These are phyloP conservation scores for human DNA, from an alignment of 2,113 vertebrate genomes.

Conservation along the genomic window DNA sequence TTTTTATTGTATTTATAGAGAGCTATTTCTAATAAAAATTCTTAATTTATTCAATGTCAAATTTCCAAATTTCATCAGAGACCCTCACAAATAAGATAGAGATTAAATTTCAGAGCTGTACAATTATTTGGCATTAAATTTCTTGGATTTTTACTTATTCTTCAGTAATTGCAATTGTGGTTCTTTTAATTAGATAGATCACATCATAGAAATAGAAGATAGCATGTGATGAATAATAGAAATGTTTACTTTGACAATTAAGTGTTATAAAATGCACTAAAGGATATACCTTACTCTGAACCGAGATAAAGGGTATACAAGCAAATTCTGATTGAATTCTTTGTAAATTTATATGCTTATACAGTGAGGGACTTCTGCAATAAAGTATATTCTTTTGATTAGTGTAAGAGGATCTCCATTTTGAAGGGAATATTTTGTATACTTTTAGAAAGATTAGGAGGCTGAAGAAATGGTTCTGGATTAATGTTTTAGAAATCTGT, in stretches of 20 bases:
- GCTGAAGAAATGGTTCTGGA: background rate
- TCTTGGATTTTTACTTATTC: background rate
- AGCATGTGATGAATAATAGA: background rate
- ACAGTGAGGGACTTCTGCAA: background rate
- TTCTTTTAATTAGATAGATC: constrained; percentile 32
- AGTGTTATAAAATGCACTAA: background rate
- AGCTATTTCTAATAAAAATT: background rate
- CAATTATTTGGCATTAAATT: background rate
- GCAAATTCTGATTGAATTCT: background rate
- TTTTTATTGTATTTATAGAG: background rate
- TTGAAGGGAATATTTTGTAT: constrained; percentile 12
- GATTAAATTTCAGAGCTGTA: background rate
- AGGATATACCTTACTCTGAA: background rate
- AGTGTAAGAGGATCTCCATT: background rate
- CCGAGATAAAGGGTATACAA: background rate
- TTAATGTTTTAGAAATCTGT: constrained; percentile 5
- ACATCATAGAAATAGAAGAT: constrained; percentile 14
- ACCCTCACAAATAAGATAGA: background rate
- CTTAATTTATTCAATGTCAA: background rate
- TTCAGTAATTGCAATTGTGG: background rate
- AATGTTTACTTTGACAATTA: background rate
- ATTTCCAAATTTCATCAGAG: background rate
- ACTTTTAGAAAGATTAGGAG: constrained; percentile 4
- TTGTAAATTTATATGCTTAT: constrained; percentile 38
- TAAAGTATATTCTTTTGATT: constrained; percentile 15